Evolutionary conservation across 2,888 invertebrate species (phyloP), one percentile per base, ranked within the genome.

Genomic region (Epinotia ramella): DNA sequence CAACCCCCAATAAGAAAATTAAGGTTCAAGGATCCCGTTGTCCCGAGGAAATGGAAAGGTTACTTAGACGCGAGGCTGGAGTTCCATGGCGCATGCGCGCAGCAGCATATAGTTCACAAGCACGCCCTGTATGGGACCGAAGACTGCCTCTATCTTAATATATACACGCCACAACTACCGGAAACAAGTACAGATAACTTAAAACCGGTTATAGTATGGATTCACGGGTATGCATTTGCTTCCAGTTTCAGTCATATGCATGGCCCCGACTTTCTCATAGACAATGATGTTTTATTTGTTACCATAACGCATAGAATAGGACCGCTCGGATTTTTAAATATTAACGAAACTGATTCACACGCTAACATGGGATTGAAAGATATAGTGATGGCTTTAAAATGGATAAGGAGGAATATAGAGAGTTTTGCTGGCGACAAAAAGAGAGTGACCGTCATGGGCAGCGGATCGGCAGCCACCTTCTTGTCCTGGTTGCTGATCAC

Each of bases 121-220:
- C 79, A 88, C 28, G 85, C 82, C 1, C 28, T 87, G 28, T 91
- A 86, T 82, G 96, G 96, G 7, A 87, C 87, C 66, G 96, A 96
- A 86, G 95, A 96, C 83, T 97, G 97, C 80, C 93, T 97, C 0
- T 95, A 95, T 81, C 82, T 97, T n/a, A 97, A 97, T 84, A 95
- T 97, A 7, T 97, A 95, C 83, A 95, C 96, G 7, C 96, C 96
- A 1, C 84, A 85, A 74, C 81, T 95, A 77, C 88, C 88, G 0
- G 88, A 86, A 65, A 62, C 53, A 13, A 77, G 77, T 44, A 79
- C 78, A 18, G 74, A 77, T 18, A 73, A 77, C 33, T 77, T 82
- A 12, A 90, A 86, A 79, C 79, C 94, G 9, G 90, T 93, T 0
- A 83, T 94, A 62, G 87, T 94, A 16, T 95, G 91, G 91, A 86